These are phyloP conservation scores for Conomelus anceps DNA, from an alignment of 2,888 invertebrate genomes.

Conservation along the genomic window DNA sequence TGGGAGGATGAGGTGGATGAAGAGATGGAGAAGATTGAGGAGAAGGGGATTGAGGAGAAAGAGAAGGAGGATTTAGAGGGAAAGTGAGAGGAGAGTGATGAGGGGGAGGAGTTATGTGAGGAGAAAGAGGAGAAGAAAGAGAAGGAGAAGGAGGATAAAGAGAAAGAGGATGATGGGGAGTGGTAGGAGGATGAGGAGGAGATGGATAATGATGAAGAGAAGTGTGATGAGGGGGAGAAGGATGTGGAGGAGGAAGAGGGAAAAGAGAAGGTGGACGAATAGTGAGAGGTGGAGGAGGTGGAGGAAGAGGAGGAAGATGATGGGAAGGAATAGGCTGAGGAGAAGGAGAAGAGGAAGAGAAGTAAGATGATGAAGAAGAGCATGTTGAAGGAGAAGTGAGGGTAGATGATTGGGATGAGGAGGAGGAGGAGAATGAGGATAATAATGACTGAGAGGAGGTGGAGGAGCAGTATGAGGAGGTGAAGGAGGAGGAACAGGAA, in stretches of 20 bases:
- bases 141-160: neutral
- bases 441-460: too few species aligned
- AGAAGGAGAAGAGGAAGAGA: too few species aligned
- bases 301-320: too few species aligned
- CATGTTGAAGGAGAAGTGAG: neutral
- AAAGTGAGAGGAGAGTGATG: neutral
- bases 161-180: neutral
- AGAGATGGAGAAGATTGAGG: too few species aligned
- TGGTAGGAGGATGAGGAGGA: neutral
- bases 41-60: neutral
- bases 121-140: neutral
- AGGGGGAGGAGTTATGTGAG: neutral
- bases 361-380: neutral
- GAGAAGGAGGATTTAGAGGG: too few species aligned
- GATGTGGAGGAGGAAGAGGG: too few species aligned
- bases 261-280: too few species aligned
- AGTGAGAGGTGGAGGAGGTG: too few species aligned
- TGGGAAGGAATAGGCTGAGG: too few species aligned
- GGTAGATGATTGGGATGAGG: neutral
- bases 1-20: too few species aligned
- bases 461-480: neutral
- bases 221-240: neutral
- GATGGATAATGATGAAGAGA: neutral
- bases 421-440: neutral
- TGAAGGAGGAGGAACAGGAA: neutral